A percentile compares a stretch with the other conserved stretches of the same genome.
phyloP scores from a whole-genome alignment of 1,140 invertebrate species.

The Drosophila sechellia region DNA sequence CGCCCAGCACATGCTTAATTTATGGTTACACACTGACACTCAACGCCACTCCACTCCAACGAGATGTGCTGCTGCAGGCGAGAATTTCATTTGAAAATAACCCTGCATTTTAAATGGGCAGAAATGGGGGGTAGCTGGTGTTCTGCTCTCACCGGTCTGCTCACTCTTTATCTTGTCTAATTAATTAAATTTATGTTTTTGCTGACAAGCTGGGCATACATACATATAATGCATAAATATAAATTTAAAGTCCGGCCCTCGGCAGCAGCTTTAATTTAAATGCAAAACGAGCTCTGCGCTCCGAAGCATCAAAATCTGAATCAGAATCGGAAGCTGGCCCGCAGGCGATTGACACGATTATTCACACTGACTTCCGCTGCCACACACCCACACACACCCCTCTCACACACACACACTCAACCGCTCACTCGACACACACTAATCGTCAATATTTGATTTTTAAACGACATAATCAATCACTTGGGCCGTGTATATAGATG shows the following conservation, averaged over 20 bases:
- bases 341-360: conserved; percentile 46
- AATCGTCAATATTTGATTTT: conserved; percentile 80
- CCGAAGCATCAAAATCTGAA: conserved; percentile 7
- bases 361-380: conserved; percentile 37
- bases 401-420: neutral
- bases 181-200: conserved; percentile 77
- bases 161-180: conserved; percentile 71
- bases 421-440: conserved; percentile 29
- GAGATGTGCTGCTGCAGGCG: conserved; percentile 20
- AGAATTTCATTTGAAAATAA: conserved; percentile 69
- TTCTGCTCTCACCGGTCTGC: conserved; percentile 1
- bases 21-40: conserved; percentile 59
- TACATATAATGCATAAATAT: conserved; percentile 57
- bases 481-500: conserved; percentile 8
- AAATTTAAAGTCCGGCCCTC: conserved; percentile 68
- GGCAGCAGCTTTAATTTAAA: conserved; percentile 58
- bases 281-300: conserved; percentile 38
- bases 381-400: neutral
- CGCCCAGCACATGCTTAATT: conserved; percentile 63
- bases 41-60: neutral
- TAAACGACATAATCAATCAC: conserved; percentile 73
- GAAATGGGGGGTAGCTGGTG: neutral
- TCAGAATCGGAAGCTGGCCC: conserved; percentile 34
- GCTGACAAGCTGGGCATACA: conserved; percentile 68
- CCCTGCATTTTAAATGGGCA: conserved; percentile 65